Percentiles rank a stretch among this genome's conserved stretches.
Evolutionary conservation across 2,113 vertebrate genomes (phyloP).

Genomic region (Gila orcuttii): DNA sequence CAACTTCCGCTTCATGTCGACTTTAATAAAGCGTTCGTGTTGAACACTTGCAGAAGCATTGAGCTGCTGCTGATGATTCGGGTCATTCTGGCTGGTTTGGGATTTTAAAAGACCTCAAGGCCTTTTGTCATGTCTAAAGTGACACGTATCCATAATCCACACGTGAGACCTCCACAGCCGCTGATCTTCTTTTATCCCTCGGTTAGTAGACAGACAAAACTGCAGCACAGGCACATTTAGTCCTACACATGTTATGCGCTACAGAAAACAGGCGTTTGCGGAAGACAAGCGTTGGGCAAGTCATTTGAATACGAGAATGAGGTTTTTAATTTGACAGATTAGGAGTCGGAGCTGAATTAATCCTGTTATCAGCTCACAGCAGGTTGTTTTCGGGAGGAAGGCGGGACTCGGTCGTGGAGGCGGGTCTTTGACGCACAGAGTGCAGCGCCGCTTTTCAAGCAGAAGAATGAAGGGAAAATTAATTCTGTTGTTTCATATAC

Average conservation of each 20-base stretch:
- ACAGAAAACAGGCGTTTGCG: slow-evolving; percentile 30
- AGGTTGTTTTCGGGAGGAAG: slow-evolving; percentile 78
- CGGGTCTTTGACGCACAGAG: slow-evolving; percentile 11
- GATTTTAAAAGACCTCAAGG: background rate
- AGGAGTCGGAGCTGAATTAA: slow-evolving; percentile 92
- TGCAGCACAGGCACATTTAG: background rate
- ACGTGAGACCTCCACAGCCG: background rate
- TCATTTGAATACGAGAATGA: slow-evolving; percentile 93
- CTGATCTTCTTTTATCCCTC: background rate
- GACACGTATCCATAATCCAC: background rate
- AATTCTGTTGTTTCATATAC: slow-evolving; percentile 22
- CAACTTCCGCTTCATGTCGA: no score
- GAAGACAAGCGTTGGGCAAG: slow-evolving; percentile 72
- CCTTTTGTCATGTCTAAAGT: background rate
- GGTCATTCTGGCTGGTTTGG: background rate
- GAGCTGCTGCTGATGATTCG: background rate
- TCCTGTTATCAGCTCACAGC: slow-evolving; percentile 98
- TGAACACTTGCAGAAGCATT: background rate
- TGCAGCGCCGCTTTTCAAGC: background rate
- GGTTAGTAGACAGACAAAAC: slow-evolving; percentile 6
- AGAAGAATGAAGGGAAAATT: slow-evolving; percentile 31
- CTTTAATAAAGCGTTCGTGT: background rate
- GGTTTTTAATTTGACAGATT: slow-evolving; percentile 95
- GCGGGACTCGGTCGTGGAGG: slow-evolving; percentile 63
- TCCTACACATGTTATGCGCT: background rate